Conservation (phyloP, 1,140 invertebrate species). For the Teleopsis dalmanni region DNA sequence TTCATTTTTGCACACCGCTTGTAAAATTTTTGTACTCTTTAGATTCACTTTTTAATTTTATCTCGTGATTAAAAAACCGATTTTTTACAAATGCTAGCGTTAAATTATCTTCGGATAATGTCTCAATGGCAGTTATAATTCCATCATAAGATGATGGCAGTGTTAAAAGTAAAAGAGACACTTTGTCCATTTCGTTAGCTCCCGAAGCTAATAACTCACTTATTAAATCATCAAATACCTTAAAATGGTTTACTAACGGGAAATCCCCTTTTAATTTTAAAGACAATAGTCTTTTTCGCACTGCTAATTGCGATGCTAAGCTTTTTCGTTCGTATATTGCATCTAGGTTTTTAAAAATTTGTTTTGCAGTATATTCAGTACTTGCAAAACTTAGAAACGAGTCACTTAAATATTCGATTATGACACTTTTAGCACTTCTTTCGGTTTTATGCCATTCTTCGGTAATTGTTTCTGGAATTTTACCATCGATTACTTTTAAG, state of each 20-base stretch:
- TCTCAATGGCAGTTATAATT: conserved; percentile 43
- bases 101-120: conserved; percentile 33
- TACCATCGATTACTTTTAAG: too few relatives aligned
- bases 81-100: conserved; percentile 41
- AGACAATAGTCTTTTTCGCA: conserved; percentile 34
- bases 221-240: conserved; percentile 39
- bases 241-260: conserved; percentile 35
- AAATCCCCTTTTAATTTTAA: conserved; percentile 40
- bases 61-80: conserved; percentile 40
- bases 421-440: conserved; percentile 28
- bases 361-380: conserved; percentile 22
- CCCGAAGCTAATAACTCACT: conserved; percentile 37
- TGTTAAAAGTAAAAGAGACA: conserved; percentile 35
- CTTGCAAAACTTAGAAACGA: conserved; percentile 34
- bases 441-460: conserved; percentile 30
- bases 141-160: conserved; percentile 36
- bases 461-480: conserved; percentile 13
- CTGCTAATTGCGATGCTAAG: conserved; percentile 34
- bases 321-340: conserved; percentile 41
- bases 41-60: conserved; percentile 13
- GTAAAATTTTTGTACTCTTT: conserved; percentile 23
- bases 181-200: too few relatives aligned
- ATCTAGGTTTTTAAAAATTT: conserved; percentile 40
- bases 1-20: conserved; percentile 10
- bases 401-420: conserved; percentile 38